Percentiles rank a stretch among this genome's conserved stretches.
Conservation (phyloP, 2,113 vertebrate genomes). For the Ahaetulla prasina region DNA sequence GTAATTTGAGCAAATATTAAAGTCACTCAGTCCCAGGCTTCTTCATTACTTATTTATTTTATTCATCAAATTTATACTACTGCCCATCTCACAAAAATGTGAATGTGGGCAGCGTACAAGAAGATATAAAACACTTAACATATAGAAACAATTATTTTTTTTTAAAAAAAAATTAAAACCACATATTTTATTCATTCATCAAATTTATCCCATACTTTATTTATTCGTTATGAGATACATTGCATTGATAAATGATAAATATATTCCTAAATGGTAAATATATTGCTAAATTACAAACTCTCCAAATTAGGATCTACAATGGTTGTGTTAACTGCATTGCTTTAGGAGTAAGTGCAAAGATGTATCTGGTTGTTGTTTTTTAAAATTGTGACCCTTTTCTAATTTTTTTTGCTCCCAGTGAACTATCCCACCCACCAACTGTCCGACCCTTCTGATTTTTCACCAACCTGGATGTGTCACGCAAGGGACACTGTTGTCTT, state of each 20-base stretch:
- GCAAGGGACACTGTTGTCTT: background rate
- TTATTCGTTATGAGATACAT: background rate
- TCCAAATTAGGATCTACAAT: background rate
- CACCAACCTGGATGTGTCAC: background rate
- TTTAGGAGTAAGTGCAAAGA: background rate
- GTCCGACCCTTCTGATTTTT: background rate
- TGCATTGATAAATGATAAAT: background rate
- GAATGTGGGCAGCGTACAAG: too few relatives aligned
- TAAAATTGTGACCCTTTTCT: background rate
- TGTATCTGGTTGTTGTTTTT: background rate
- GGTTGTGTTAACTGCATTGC: background rate
- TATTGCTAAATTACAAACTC: background rate
- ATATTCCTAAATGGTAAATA: background rate
- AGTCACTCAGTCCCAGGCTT: background rate
- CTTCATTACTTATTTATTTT: too few relatives aligned
- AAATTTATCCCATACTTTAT: too few relatives aligned
- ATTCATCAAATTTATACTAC: too few relatives aligned
- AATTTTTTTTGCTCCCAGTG: background rate
- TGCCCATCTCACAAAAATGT: too few relatives aligned
- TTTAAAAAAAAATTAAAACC: too few relatives aligned
- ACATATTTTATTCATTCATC: too few relatives aligned
- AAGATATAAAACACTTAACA: too few relatives aligned
- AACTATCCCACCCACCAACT: background rate
- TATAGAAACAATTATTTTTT: too few relatives aligned
- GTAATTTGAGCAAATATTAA: background rate